Percentiles rank a stretch among this genome's conserved stretches.
Evolutionary conservation across 1,140 invertebrate genomes (phyloP).

Genomic region (Panagrolaimus sp.): DNA sequence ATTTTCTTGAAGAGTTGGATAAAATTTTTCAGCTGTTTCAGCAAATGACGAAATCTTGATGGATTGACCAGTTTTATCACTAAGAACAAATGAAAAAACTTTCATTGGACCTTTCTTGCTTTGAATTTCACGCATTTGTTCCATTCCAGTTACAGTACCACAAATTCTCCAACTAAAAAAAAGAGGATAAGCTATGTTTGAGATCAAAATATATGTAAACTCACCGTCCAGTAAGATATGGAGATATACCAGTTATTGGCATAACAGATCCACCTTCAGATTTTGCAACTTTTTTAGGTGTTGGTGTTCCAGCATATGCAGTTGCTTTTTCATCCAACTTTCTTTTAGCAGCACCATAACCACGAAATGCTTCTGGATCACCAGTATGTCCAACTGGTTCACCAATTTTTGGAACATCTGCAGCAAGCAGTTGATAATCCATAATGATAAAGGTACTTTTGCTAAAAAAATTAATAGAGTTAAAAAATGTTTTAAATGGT

Average conservation of each 20-base stretch:
- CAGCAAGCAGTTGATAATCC: constrained; percentile 26
- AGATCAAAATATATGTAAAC: constrained; percentile 23
- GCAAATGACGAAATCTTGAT: constrained; percentile 90
- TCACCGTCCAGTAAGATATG: constrained; percentile 3
- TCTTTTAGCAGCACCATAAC: constrained; percentile 18
- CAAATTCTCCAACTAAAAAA: constrained; percentile 77
- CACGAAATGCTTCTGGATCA: constrained; percentile 28
- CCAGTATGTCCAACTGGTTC: constrained; percentile 33
- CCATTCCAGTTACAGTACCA: constrained; percentile 78
- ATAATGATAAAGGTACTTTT: constrained; percentile 28
- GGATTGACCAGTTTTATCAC: constrained; percentile 81
- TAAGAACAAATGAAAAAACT: constrained; percentile 81
- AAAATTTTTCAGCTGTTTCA: constrained; percentile 80
- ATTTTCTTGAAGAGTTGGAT: constrained; percentile 76
- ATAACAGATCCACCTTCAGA: constrained; percentile 14
- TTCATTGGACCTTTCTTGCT: constrained; percentile 86
- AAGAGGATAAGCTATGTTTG: neutral
- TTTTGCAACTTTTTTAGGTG: constrained; percentile 7
- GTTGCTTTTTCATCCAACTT: constrained; percentile 12
- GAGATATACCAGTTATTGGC: constrained; percentile 2
- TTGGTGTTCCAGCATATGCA: neutral
- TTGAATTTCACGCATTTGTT: constrained; percentile 75
- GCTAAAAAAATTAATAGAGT: constrained; percentile 29
- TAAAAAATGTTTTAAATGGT: too few species aligned
- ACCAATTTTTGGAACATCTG: constrained; percentile 30